phyloP scores from a whole-genome alignment of 2,797 vertebrate species.

The Parambassis ranga region DNA sequence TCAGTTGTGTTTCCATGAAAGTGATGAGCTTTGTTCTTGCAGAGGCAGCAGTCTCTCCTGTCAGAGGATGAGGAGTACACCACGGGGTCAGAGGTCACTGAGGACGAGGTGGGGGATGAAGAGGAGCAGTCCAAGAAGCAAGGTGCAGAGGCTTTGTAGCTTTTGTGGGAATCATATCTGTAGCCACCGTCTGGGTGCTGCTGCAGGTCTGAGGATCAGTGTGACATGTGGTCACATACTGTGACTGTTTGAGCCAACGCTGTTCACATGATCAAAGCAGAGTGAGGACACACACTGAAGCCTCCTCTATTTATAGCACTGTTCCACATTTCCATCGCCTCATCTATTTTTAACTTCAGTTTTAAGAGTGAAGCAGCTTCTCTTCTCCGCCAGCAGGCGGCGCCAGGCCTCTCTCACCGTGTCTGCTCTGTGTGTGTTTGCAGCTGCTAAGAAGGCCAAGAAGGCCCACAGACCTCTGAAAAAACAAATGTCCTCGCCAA shows the following conservation, averaged over 20 bases:
- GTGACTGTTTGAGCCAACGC: too few species aligned
- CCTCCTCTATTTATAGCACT: constrained; percentile 5
- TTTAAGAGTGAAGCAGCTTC: not conserved
- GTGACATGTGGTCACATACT: too few species aligned
- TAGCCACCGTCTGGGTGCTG: too few species aligned
- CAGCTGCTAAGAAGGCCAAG: constrained; percentile 91
- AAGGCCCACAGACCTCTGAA: constrained; percentile 86
- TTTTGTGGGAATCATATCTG: too few species aligned
- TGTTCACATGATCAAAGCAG: not conserved
- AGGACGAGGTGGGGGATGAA: constrained; percentile 97
- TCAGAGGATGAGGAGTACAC: constrained; percentile 98
- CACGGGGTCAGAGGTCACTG: constrained; percentile 96
- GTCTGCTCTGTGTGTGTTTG: not conserved
- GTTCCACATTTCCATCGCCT: not conserved
- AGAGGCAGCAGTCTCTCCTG: constrained; percentile 91
- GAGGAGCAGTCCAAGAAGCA: constrained; percentile 94
- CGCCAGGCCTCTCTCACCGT: not conserved
- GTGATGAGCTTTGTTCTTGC: constrained; percentile 15
- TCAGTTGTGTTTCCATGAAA: too few species aligned
- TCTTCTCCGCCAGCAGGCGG: constrained; percentile 49
- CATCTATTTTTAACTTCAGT: constrained; percentile 6
- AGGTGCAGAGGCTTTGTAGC: constrained; percentile 65
- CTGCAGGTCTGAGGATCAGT: too few species aligned
- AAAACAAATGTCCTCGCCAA: constrained; percentile 90
- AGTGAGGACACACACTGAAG: not conserved